A percentile compares a stretch with the other conserved stretches of the same genome.
These are phyloP conservation scores for Intellagama lesueurii DNA, from an alignment of 2,797 vertebrate genomes.

Conservation along the genomic window DNA sequence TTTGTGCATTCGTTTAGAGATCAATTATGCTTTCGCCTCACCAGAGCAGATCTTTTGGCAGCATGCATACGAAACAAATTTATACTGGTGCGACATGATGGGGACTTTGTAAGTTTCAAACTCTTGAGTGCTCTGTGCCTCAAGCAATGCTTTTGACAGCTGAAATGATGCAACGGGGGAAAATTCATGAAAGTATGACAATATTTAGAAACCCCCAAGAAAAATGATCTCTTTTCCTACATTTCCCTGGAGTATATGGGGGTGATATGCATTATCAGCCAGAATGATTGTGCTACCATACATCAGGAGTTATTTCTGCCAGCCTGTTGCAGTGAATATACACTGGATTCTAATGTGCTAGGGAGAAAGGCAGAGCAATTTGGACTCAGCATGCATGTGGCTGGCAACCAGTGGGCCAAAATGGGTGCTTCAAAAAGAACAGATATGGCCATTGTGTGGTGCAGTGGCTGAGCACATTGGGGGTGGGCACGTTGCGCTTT, in stretches of 20 bases:
- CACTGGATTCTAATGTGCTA: slow-evolving; percentile 14
- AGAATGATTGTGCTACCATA: accelerated
- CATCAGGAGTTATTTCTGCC: neutral
- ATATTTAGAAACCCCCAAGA: slow-evolving; percentile 16
- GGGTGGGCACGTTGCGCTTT: accelerated
- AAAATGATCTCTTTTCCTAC: neutral
- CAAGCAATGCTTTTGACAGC: slow-evolving; percentile 35
- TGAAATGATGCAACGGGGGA: slow-evolving; percentile 16
- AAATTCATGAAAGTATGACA: slow-evolving; percentile 8
- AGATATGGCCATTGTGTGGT: accelerated
- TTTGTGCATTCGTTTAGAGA: neutral
- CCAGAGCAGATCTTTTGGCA: slow-evolving; percentile 26
- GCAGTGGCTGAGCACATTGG: neutral
- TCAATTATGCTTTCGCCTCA: slow-evolving; percentile 41
- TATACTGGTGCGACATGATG: slow-evolving; percentile 47
- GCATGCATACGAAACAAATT: slow-evolving; percentile 49
- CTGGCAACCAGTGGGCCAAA: neutral
- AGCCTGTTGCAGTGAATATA: slow-evolving; percentile 32
- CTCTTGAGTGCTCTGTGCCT: slow-evolving; percentile 36
- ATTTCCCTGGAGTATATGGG: neutral
- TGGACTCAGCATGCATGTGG: slow-evolving; percentile 27
- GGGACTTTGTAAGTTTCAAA: slow-evolving; percentile 55
- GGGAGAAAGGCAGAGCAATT: slow-evolving; percentile 1
- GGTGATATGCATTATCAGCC: neutral
- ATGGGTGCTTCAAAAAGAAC: accelerated